These are phyloP conservation scores for Eulithis prunata DNA, from an alignment of 2,888 invertebrate genomes.

Conservation along the genomic window DNA sequence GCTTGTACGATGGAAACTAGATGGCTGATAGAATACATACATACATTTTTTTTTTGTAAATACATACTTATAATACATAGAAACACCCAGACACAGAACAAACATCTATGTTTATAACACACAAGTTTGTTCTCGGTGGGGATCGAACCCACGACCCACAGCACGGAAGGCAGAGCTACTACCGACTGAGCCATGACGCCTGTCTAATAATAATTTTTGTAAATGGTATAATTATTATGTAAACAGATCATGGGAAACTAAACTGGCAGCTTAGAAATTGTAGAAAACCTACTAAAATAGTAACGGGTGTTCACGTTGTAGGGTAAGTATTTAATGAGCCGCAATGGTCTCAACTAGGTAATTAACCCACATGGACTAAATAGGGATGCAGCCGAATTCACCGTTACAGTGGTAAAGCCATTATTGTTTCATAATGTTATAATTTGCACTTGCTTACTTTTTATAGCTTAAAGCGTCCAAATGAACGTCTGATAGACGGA, in stretches of 20 bases:
- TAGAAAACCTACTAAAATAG: conserved; percentile 32
- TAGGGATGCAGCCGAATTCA: conserved; percentile 29
- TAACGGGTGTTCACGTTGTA: conserved; percentile 30
- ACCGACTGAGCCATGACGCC: too few relatives aligned
- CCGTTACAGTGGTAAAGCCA: conserved; percentile 30
- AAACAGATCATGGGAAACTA: conserved; percentile 4
- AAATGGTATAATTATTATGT: neutral
- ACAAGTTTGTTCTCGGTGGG: too few relatives aligned
- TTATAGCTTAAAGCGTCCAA: conserved; percentile 33
- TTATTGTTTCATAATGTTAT: conserved; percentile 37
- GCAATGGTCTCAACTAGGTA: conserved; percentile 24
- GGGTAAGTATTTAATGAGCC: conserved; percentile 30
- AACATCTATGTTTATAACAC: too few relatives aligned
- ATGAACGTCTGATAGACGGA: conserved; percentile 53
- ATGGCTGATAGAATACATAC: too few relatives aligned
- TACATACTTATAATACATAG: too few relatives aligned
- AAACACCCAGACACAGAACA: too few relatives aligned
- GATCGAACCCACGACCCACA: too few relatives aligned
- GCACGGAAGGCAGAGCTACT: too few relatives aligned
- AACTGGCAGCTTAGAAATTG: conserved; percentile 19
- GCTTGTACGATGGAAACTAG: too few relatives aligned
- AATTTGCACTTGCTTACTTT: conserved; percentile 38
- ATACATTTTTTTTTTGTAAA: too few relatives aligned
- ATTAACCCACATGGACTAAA: conserved; percentile 37
- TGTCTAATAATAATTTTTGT: too few relatives aligned